phyloP scores from a whole-genome alignment of 37 sponge, comb jelly and placozoan genomes.

The Eunapius fragilis region DNA sequence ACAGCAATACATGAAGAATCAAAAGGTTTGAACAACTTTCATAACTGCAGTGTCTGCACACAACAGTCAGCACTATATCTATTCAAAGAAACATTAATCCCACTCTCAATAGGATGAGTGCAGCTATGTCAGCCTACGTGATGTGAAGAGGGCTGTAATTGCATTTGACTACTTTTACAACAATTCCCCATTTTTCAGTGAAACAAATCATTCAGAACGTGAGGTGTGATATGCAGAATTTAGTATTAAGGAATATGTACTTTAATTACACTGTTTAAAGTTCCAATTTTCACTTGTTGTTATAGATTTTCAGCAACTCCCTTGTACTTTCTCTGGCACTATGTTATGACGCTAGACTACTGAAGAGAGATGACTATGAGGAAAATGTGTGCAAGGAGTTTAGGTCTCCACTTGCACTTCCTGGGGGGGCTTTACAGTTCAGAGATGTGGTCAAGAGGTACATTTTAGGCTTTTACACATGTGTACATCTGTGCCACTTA shows the following conservation, averaged over 20 bases:
- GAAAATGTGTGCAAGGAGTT: slow-evolving; percentile 23
- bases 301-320: slow-evolving; percentile 15
- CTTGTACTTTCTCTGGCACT: slow-evolving; percentile 72
- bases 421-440: slow-evolving; percentile 49
- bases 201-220: not conserved
- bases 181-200: not conserved
- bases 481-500: not conserved
- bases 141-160: slow-evolving; percentile 83
- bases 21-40: slow-evolving; percentile 46
- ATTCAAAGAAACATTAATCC: no score
- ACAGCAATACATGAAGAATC: slow-evolving; percentile 82
- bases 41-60: no score
- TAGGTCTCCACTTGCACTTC: slow-evolving; percentile 31
- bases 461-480: not conserved
- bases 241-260: no score
- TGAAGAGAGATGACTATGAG: slow-evolving; percentile 68
- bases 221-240: no score
- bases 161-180: slow-evolving; percentile 71
- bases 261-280: no score
- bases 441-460: slow-evolving; percentile 63
- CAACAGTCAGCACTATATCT: no score
- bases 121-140: slow-evolving; percentile 85
- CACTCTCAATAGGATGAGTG: slow-evolving; percentile 68
- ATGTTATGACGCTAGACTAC: slow-evolving; percentile 78
- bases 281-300: no score